Evolutionary conservation across 2,113 vertebrate species (phyloP).

Genomic region (Ameiurus melas): DNA sequence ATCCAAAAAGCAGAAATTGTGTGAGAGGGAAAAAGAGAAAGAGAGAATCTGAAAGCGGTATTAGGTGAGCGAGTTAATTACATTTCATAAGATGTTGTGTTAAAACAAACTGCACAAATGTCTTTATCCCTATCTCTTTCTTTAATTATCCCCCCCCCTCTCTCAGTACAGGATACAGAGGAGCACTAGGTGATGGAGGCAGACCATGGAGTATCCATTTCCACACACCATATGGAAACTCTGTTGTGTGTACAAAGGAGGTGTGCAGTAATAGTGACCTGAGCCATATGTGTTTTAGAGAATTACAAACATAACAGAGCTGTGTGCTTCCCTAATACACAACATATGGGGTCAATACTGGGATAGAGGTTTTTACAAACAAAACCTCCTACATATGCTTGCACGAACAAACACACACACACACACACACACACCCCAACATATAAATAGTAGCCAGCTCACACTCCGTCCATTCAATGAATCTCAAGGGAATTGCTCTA

Average conservation of each 20-base stretch:
- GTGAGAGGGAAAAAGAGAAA: neutral
- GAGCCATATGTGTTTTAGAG: conserved; percentile 82
- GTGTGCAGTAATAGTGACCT: conserved; percentile 87
- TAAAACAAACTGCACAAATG: neutral
- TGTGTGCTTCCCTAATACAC: conserved; percentile 80
- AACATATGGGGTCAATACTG: conserved; percentile 83
- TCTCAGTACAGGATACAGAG: conserved; percentile 54
- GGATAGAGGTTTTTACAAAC: conserved; percentile 54
- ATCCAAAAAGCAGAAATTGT: neutral
- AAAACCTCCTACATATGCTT: conserved; percentile 56
- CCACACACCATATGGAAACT: conserved; percentile 91
- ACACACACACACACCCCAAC: neutral
- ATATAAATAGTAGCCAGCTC: conserved; percentile 21
- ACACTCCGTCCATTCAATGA: conserved; percentile 66
- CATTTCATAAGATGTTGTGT: neutral
- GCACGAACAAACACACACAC: neutral
- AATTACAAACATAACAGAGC: conserved; percentile 80
- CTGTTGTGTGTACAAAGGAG: conserved; percentile 85
- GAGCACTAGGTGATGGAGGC: conserved; percentile 74
- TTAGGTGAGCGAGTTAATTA: neutral
- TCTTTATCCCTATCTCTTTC: neutral
- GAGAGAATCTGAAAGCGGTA: neutral
- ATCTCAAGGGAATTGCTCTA: conserved; percentile 82
- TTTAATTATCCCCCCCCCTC: neutral
- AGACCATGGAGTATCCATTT: conserved; percentile 78